Evolutionary conservation across 1,140 invertebrate species (phyloP), one percentile per base, ranked within the genome.

Genomic region (Trypoxylus dichotomus): DNA sequence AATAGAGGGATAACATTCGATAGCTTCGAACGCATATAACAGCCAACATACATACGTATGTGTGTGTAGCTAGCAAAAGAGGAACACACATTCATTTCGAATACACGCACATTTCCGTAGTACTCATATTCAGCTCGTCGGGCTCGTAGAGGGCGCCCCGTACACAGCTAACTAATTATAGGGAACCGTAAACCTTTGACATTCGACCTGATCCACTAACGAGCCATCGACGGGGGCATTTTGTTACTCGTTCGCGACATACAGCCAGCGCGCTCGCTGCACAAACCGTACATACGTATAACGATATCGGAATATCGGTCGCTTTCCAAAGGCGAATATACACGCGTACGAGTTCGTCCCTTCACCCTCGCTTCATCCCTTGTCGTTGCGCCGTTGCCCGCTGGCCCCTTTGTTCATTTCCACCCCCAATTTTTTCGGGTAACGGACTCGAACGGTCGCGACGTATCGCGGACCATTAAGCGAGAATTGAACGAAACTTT

Each of bases 131-230:
- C 47, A 54, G 47, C n/a, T 15, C 15, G 15, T 54, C 11, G 60
- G 25, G 8, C 60, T 11, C 24, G 60, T 29, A 68, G 60, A 68
- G 60, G 60, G 60, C 60, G 60, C 60, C 19, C 15, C 25, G 5
- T 21, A 11, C 81, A 80, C 83, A 82, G 78, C 80, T 78, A 76
- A 81, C 84, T 85, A 85, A 85, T 85, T 85, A 85, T 83, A 85
- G 84, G 81, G 83, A 85, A 85, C 83, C 77, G 82, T 83, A 85
- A 85, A 85, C 85, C 85, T 85, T 85, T 85, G 85, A 85, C 85
- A 85, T 85, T 81, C 82, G 85, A 85, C 85, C 85, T 84, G 83
- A 83, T 85, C 83, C 81, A 84, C 85, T 85, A 85, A 85, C 84
- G 85, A 85, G 84, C 82, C 78, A 80, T 82, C 81, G 83, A 81